A percentile compares a stretch with the other conserved stretches of the same genome.
Conservation (phyloP, 2,888 invertebrate species). For the Clunio marinus region DNA sequence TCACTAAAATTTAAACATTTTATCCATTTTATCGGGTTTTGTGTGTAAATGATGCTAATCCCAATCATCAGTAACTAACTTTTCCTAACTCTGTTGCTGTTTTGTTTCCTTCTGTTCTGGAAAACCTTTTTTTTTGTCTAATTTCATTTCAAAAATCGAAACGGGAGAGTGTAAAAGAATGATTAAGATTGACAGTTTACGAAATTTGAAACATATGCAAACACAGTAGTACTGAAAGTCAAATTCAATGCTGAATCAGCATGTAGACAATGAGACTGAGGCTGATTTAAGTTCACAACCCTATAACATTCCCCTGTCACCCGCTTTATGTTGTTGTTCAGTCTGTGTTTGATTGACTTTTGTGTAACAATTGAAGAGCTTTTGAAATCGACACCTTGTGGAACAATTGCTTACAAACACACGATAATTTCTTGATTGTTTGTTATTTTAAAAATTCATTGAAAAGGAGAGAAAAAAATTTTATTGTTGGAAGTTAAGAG, state of each 20-base stretch:
- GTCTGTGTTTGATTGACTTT: constrained; percentile 8
- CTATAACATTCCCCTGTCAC: constrained; percentile 11
- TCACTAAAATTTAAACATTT: constrained; percentile 12
- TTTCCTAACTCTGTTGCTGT: neutral
- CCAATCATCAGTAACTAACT: constrained; percentile 16
- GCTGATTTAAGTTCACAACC: neutral
- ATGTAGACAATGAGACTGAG: neutral
- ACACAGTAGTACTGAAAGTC: neutral
- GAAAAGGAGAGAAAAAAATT: neutral
- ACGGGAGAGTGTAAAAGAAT: neutral
- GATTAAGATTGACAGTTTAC: constrained; percentile 20
- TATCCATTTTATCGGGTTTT: constrained; percentile 17
- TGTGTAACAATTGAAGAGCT: constrained; percentile 22
- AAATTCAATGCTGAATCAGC: constrained; percentile 2
- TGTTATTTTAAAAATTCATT: constrained; percentile 13
- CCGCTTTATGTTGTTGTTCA: neutral
- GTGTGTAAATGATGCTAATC: constrained; percentile 25
- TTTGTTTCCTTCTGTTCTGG: neutral
- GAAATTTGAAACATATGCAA: constrained; percentile 23
- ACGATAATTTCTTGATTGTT: constrained; percentile 3
- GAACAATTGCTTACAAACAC: neutral
- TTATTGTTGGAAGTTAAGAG: constrained; percentile 11
- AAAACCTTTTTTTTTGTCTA: no score
- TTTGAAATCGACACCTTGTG: constrained; percentile 27
- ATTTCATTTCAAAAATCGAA: neutral